phyloP scores from a whole-genome alignment of 2,113 vertebrate genomes.

The Gopherus flavomarginatus region DNA sequence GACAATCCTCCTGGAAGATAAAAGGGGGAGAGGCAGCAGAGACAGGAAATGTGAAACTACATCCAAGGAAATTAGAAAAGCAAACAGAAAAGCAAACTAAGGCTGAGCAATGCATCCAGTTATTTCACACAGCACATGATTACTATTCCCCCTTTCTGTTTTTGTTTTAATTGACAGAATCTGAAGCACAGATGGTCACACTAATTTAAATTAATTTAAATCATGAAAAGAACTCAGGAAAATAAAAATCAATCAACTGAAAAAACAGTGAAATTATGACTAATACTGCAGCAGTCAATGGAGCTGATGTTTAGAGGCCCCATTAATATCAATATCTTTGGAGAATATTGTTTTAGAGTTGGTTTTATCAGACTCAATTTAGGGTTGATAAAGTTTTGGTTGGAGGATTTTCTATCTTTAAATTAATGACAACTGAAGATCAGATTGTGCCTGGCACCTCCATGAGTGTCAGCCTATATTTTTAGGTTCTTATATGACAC shows the following conservation, averaged over 20 bases:
- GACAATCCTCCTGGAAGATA: slow-evolving; percentile 15
- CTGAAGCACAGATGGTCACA: background rate
- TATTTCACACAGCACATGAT: slow-evolving; percentile 29
- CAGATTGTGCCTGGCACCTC: background rate
- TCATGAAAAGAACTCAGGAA: background rate
- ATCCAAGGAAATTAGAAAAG: slow-evolving; percentile 46
- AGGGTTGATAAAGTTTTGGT: background rate
- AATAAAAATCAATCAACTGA: background rate
- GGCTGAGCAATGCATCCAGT: slow-evolving; percentile 14
- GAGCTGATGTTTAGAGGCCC: background rate
- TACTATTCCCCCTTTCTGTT: slow-evolving; percentile 19
- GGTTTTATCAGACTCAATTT: background rate
- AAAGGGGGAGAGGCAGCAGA: slow-evolving; percentile 1
- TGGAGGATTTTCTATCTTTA: background rate
- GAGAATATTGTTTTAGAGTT: background rate
- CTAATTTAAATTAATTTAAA: slow-evolving; percentile 40
- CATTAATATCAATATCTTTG: background rate
- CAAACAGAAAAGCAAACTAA: slow-evolving; percentile 53
- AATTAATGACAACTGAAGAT: background rate
- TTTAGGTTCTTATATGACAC: background rate
- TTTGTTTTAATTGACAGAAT: slow-evolving; percentile 22
- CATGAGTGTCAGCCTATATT: background rate
- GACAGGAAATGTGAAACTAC: slow-evolving; percentile 19
- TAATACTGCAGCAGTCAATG: background rate
- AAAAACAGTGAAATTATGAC: background rate